A percentile compares a stretch with the other conserved stretches of the same genome.
Evolutionary conservation across 1,140 invertebrate genomes (phyloP).

Genomic region (Brachionus angularis): DNA sequence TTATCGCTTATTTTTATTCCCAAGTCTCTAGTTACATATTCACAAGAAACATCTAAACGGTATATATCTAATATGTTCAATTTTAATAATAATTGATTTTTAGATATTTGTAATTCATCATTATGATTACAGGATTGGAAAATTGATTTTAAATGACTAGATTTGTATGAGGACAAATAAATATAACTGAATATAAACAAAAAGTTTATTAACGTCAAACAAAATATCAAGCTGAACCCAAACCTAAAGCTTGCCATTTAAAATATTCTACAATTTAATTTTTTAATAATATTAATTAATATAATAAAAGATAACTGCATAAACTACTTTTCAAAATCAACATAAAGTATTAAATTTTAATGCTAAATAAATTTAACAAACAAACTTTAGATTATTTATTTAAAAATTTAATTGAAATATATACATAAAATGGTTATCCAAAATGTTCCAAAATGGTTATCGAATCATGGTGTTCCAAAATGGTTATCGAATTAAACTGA

Average conservation of each 20-base stretch:
- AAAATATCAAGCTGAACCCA: not conserved
- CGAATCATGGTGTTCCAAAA: too few relatives aligned
- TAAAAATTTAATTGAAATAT: too few relatives aligned
- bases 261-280: not conserved
- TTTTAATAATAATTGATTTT: not conserved
- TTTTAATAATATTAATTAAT: not conserved
- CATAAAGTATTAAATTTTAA: too few relatives aligned
- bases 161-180: not conserved
- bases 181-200: not conserved
- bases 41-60: constrained; percentile 26
- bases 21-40: constrained; percentile 9
- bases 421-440: too few relatives aligned
- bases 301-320: too few relatives aligned
- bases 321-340: too few relatives aligned
- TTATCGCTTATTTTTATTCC: constrained; percentile 7
- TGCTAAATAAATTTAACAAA: too few relatives aligned
- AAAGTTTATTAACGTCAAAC: not conserved
- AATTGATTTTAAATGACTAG: not conserved
- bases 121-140: not conserved
- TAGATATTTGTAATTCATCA: not conserved
- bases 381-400: too few relatives aligned
- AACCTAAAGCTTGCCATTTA: not conserved
- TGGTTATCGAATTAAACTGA: too few relatives aligned
- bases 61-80: constrained; percentile 41
- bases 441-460: too few relatives aligned